Conservation (phyloP, 2,888 invertebrate species). For the Ormyrus thymus region DNA sequence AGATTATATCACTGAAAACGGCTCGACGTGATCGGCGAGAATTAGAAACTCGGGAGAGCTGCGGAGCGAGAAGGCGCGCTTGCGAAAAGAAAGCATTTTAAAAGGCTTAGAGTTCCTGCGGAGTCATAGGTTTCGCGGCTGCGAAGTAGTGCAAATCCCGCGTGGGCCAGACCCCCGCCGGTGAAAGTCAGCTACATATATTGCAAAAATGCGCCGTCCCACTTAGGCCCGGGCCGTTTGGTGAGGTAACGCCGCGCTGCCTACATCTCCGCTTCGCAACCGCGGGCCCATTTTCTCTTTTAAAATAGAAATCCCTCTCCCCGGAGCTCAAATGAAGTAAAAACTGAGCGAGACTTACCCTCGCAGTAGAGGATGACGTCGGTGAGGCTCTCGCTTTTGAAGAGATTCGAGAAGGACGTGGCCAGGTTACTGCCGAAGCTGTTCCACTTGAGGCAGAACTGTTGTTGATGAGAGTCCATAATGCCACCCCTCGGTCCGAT, state of each 20-base stretch:
- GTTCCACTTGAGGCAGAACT: conserved; percentile 97
- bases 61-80: too few relatives aligned
- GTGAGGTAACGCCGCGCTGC: too few relatives aligned
- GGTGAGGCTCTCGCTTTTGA: conserved; percentile 94
- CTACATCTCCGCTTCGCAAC: too few relatives aligned
- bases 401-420: conserved; percentile 92
- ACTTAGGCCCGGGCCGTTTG: conserved; percentile 25
- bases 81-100: not conserved
- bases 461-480: conserved; percentile 93
- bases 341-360: conserved; percentile 84
- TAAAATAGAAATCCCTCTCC: too few relatives aligned
- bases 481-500: conserved; percentile 73
- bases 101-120: conserved; percentile 30
- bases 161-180: conserved; percentile 7
- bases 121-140: conserved; percentile 8
- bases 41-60: too few relatives aligned
- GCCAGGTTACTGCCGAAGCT: conserved; percentile 95
- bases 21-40: too few relatives aligned
- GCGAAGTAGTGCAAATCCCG: conserved; percentile 47
- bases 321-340: too few relatives aligned
- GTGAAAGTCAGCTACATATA: conserved; percentile 41
- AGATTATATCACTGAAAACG: too few relatives aligned
- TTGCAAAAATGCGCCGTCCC: conserved; percentile 51
- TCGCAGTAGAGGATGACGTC: conserved; percentile 95
- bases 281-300: too few relatives aligned